These are phyloP conservation scores for Nephotettix cincticeps DNA, from an alignment of 1,140 invertebrate genomes.

Conservation along the genomic window DNA sequence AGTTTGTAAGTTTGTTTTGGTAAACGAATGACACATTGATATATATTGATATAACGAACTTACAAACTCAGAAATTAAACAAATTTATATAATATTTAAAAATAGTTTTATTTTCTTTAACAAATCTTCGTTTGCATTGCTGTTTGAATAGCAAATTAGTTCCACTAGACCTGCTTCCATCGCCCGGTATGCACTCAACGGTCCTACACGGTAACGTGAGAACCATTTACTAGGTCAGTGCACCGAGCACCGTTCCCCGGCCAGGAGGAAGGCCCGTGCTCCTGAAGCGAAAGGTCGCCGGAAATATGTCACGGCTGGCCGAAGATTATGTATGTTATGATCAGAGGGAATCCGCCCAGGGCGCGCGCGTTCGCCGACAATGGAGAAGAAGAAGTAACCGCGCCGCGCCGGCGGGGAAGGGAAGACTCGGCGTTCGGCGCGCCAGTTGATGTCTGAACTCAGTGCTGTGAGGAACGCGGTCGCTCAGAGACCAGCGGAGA, in stretches of 20 bases:
- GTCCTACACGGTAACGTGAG: too few species aligned
- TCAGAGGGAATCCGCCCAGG: background rate
- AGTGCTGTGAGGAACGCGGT: background rate
- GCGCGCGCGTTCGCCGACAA: background rate
- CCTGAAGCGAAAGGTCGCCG: background rate
- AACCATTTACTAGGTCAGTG: conserved; percentile 7
- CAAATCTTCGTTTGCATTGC: too few species aligned
- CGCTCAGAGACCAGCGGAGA: too few species aligned
- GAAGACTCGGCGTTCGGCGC: background rate
- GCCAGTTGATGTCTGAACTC: background rate
- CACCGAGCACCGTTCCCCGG: background rate
- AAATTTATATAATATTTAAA: too few species aligned
- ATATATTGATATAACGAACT: too few species aligned
- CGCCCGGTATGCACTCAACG: too few species aligned
- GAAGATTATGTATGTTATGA: background rate
- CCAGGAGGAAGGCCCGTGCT: background rate
- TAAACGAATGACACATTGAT: too few species aligned
- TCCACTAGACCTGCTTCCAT: too few species aligned
- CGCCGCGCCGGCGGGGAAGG: background rate
- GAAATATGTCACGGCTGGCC: conserved; percentile 9
- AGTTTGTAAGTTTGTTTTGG: too few species aligned
- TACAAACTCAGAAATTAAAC: too few species aligned
- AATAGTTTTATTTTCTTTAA: too few species aligned
- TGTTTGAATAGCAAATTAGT: too few species aligned
- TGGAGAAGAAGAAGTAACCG: background rate